Conservation (phyloP, 2,888 invertebrate genomes). For the Rhamphomyia laevipes region DNA sequence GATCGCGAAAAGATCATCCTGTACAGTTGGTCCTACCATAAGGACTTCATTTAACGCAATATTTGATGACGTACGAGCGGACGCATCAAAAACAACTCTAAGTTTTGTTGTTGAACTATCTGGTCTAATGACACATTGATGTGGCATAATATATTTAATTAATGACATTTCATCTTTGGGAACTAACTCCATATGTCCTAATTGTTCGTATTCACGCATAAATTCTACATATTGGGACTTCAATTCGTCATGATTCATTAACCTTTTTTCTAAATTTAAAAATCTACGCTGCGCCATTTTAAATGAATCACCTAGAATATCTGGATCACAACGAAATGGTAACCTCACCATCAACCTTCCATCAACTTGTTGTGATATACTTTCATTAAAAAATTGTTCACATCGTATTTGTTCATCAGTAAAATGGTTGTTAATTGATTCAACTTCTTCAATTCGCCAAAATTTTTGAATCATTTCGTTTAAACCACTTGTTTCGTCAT, state of each 20-base stretch:
- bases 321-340: neutral
- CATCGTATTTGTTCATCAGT: neutral
- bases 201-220: neutral
- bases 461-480: neutral
- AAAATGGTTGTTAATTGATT: neutral
- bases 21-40: constrained; percentile 1
- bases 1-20: constrained; percentile 1
- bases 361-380: neutral
- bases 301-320: neutral
- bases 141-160: too few species aligned
- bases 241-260: too few species aligned
- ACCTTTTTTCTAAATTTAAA: too few species aligned
- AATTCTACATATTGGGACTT: neutral
- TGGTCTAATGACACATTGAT: too few species aligned
- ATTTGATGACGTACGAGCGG: too few species aligned
- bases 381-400: neutral
- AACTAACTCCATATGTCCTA: neutral
- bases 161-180: too few species aligned
- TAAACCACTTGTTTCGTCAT: neutral
- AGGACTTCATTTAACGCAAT: neutral
- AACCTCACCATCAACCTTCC: neutral
- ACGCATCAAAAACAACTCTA: too few species aligned
- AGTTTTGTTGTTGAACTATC: too few species aligned
- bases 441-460: neutral
- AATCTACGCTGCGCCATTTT: neutral